Evolutionary conservation across 1,140 invertebrate genomes (phyloP).

Genomic region (Lucilia sericata): DNA sequence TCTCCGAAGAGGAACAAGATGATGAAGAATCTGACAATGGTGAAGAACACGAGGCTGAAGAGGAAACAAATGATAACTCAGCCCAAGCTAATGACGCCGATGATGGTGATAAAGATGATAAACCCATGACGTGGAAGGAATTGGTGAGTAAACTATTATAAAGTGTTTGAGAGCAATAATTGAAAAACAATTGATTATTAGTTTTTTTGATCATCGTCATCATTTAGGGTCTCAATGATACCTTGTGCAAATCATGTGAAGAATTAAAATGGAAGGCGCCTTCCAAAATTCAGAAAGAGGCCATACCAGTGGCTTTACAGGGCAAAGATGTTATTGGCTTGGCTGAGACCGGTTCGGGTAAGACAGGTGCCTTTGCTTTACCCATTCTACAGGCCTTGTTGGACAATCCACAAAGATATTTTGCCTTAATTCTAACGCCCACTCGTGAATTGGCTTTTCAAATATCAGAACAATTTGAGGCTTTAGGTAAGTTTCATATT

Average conservation of each 20-base stretch:
- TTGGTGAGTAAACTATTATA: slow-evolving; percentile 52
- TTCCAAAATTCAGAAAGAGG: slow-evolving; percentile 94
- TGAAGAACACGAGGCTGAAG: slow-evolving; percentile 45
- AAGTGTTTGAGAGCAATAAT: neutral
- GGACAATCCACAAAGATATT: slow-evolving; percentile 92
- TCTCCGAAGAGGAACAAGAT: slow-evolving; percentile 22
- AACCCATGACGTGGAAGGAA: slow-evolving; percentile 60
- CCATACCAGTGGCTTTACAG: slow-evolving; percentile 90
- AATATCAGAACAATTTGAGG: slow-evolving; percentile 96
- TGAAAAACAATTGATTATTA: slow-evolving; percentile 29
- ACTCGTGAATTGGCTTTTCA: slow-evolving; percentile 97
- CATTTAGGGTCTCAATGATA: slow-evolving; percentile 88
- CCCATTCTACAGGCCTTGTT: slow-evolving; percentile 94
- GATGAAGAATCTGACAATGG: slow-evolving; percentile 36
- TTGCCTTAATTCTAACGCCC: slow-evolving; percentile 94
- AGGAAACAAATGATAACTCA: slow-evolving; percentile 35
- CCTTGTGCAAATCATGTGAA: slow-evolving; percentile 90
- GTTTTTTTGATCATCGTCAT: neutral
- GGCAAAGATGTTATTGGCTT: slow-evolving; percentile 97
- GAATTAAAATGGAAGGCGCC: slow-evolving; percentile 94
- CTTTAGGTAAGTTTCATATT: slow-evolving; percentile 76
- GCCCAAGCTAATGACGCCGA: slow-evolving; percentile 39
- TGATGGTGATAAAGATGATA: slow-evolving; percentile 42
- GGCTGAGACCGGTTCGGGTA: slow-evolving; percentile 98
- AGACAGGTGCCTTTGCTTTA: slow-evolving; percentile 96